Base-by-base conservation (phyloP, 2,797 vertebrate species). In the Salmo trutta region DNA sequence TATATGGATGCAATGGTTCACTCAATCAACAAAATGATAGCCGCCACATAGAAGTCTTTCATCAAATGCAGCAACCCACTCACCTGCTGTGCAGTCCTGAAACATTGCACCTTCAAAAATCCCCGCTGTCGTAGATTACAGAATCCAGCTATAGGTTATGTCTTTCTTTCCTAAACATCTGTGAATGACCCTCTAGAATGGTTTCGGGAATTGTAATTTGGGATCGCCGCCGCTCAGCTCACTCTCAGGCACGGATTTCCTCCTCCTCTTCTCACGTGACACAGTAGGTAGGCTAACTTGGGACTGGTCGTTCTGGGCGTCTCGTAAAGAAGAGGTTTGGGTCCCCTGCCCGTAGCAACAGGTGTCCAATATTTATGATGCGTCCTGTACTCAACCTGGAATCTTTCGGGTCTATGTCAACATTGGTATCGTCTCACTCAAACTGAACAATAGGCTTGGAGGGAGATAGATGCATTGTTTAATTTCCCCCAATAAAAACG, bases 91-190 rank as follows among this genome's bases (percentile, higher is more conserved):
- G 36, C 74, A 66, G 33, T 82, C 84, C 73, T 78, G 79, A 69
- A 89, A 79, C 91, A 92, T 93, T 36, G 80, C 86, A 79, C 54
- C 73, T 27, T 2, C 15, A 24, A 5, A 56, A 81, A 77, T 33
- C 47, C 75, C 76, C 19, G 41, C 79, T 74, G n/a, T 5, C 59
- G 67, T 15, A 2, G 15, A 0, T 4, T 65, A 56, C 81, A 82
- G 66, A 84, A 79, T 89, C 88, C 90, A 79, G 52, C 4, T 65
- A 59, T 54, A 21, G 12, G 12, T 29, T 51, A 14, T 71, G 15
- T 36, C 29, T 47, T 53, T 59, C 47, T 56, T 33, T 65, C 56
- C 27, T 17, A 64, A 74, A 41, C 36, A 56, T n/a, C 21, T 14
- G 27, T 52, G 64, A n/a, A 7, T 1, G 62, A 4, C 27, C 29